Conservation (phyloP, 1,140 invertebrate genomes). For the Laodelphax striatellus region DNA sequence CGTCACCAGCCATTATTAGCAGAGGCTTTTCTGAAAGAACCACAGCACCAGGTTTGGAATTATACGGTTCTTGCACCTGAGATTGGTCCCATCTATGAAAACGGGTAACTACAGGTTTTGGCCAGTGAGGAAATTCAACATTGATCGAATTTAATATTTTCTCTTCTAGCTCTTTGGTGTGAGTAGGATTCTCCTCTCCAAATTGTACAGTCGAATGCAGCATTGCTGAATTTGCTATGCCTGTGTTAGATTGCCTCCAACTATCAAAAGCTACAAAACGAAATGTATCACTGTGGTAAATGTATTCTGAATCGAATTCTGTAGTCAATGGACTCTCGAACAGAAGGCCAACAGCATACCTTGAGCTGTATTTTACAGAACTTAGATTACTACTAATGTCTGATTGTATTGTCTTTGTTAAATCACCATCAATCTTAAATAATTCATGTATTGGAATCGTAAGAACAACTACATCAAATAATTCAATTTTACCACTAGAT, state of each 20-base stretch:
- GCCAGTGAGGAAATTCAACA: background rate
- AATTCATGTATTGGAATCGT: background rate
- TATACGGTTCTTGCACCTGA: background rate
- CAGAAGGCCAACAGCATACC: background rate
- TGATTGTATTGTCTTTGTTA: background rate
- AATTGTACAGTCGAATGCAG: background rate
- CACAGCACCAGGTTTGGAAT: background rate
- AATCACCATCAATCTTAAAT: background rate
- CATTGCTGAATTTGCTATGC: background rate
- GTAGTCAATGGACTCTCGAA: background rate
- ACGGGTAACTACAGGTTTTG: background rate
- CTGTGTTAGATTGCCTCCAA: background rate
- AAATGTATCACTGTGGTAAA: background rate
- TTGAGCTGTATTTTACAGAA: background rate
- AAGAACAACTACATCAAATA: background rate
- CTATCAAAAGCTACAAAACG: background rate
- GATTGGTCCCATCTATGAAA: background rate
- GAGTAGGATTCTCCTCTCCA: background rate
- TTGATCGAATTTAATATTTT: background rate
- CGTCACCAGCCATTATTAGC: background rate
- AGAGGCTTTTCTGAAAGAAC: background rate
- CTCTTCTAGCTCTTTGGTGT: background rate
- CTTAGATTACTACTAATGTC: background rate
- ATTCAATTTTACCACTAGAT: background rate
- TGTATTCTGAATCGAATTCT: background rate